These are phyloP conservation scores for Phylloscopus trochiloides DNA, from an alignment of 2,113 vertebrate genomes.

Conservation along the genomic window DNA sequence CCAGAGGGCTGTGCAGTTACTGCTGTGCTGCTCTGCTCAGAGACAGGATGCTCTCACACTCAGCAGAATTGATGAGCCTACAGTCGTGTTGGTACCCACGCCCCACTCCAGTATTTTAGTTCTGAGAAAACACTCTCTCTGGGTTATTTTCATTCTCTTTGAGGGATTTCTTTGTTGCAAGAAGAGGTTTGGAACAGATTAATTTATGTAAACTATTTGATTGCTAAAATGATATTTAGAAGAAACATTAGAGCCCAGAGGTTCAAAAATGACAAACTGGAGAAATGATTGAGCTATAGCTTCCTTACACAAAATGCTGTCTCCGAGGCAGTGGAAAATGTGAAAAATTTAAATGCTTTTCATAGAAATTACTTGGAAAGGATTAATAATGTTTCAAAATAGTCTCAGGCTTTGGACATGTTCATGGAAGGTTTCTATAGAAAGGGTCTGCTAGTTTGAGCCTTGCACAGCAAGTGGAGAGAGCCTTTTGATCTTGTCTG, in stretches of 20 bases:
- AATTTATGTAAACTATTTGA: not conserved
- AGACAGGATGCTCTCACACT: not conserved
- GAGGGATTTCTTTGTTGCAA: not conserved
- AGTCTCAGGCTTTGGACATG: not conserved
- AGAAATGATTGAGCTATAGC: not conserved
- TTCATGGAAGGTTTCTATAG: not conserved
- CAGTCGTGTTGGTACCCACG: fast-evolving
- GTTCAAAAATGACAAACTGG: not conserved
- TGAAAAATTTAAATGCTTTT: not conserved
- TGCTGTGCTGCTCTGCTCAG: not conserved
- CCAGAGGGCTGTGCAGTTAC: not conserved
- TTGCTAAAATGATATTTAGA: not conserved
- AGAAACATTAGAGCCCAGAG: not conserved
- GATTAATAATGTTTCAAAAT: not conserved
- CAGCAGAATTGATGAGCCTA: not conserved
- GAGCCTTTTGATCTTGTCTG: not conserved
- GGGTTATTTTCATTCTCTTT: not conserved
- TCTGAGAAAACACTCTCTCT: not conserved
- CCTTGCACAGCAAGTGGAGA: not conserved
- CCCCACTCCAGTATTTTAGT: not conserved
- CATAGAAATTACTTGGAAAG: not conserved
- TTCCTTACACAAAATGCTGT: not conserved
- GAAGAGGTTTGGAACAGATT: not conserved
- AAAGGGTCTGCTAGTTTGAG: not conserved
- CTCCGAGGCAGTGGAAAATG: not conserved